phyloP scores from a whole-genome alignment of 2,888 invertebrate genomes.

The Clostera curtula region DNA sequence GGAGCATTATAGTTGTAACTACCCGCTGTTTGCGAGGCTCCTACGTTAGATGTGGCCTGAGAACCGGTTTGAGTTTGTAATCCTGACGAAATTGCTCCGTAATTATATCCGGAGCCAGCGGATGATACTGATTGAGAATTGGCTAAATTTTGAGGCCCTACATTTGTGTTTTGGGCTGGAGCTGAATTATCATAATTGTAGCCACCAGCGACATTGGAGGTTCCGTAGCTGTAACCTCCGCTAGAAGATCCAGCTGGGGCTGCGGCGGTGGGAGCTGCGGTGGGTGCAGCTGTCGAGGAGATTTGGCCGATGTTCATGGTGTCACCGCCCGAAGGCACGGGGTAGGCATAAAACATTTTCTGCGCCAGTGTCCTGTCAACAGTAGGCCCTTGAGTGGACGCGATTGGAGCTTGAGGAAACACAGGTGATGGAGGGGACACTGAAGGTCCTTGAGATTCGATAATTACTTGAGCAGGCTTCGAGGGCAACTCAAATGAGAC shows the following conservation, averaged over 20 bases:
- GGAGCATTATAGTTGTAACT: conserved; percentile 27
- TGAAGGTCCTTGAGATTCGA: no score
- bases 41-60: no score
- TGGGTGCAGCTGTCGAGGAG: conserved; percentile 23
- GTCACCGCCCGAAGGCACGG: conserved; percentile 37
- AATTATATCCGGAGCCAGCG: no score
- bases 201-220: conserved; percentile 14
- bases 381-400: conserved; percentile 49
- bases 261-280: conserved; percentile 13
- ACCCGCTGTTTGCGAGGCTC: conserved; percentile 9
- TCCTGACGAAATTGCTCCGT: no score
- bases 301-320: conserved; percentile 38
- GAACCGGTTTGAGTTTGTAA: no score
- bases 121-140: no score
- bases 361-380: conserved; percentile 54
- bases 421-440: no score
- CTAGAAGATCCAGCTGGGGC: conserved; percentile 5
- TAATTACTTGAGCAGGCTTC: conserved; percentile 28
- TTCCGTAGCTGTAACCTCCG: conserved; percentile 19
- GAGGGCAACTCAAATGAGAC: conserved; percentile 57
- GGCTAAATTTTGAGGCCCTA: conserved; percentile 10
- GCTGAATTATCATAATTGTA: conserved; percentile 31
- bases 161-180: conserved; percentile 10
- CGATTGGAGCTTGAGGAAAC: no score
- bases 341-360: conserved; percentile 64